Percentiles rank a stretch among this genome's conserved stretches.
phyloP scores from a whole-genome alignment of 2,888 invertebrate species.

The Ennomos fuscantarius region DNA sequence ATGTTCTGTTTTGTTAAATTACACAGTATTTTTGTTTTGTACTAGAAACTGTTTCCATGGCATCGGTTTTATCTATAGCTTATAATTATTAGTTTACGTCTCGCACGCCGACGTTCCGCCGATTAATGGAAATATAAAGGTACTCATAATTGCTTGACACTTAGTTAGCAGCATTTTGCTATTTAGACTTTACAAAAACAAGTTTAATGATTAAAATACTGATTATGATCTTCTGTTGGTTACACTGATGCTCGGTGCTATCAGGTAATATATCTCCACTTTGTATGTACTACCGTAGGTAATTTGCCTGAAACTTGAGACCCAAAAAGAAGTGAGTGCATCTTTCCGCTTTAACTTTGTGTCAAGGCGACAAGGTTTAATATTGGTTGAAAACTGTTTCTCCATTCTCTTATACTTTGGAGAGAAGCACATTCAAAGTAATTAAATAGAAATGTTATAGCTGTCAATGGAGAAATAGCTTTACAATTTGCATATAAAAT shows the following conservation, averaged over 20 bases:
- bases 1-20: conserved; percentile 5
- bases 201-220: conserved; percentile 12
- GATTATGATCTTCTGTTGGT: conserved; percentile 12
- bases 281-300: conserved; percentile 5
- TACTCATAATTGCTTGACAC: too few relatives aligned
- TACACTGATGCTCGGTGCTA: conserved; percentile 2
- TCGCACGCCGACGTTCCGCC: too few relatives aligned
- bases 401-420: background rate
- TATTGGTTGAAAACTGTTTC: background rate
- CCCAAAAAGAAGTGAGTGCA: conserved; percentile 1
- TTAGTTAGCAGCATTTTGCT: too few relatives aligned
- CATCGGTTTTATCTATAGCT: too few relatives aligned
- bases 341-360: background rate
- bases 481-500: conserved; percentile 15
- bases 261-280: conserved; percentile 2
- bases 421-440: conserved; percentile 12
- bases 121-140: too few relatives aligned
- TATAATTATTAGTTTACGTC: too few relatives aligned
- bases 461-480: conserved; percentile 6
- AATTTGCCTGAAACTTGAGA: conserved; percentile 1
- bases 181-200: background rate
- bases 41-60: background rate
- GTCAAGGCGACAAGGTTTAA: conserved; percentile 3
- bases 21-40: background rate
- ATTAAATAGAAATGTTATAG: conserved; percentile 28